Base-by-base conservation (phyloP, 1,140 invertebrate genomes). In the Anoplolepis gracilipes region DNA sequence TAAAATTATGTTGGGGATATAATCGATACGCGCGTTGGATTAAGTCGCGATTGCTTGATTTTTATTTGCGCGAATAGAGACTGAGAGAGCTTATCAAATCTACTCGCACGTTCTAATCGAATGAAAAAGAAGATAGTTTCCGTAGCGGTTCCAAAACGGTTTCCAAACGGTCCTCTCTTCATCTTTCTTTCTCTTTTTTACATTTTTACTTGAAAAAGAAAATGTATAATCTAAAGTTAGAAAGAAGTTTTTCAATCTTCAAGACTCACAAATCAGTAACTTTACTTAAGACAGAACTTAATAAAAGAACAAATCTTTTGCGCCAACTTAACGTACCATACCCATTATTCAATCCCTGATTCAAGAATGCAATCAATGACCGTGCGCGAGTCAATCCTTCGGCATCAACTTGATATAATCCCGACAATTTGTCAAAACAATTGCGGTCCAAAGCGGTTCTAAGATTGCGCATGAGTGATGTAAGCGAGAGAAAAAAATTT, bases 161-260 rank as follows among this genome's bases (percentile, higher is more conserved):
- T n/a, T n/a, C n/a, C n/a, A n/a, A n/a, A n/a, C n/a, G n/a, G n/a
- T n/a, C n/a, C n/a, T 16, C 1, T 53, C 19, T 28, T n/a, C n/a
- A n/a, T 42, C 28, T 57, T 5, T 28, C 16, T n/a, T 8, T 69
- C 1, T 19, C 13, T 25, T 28, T n/a, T 28, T 39, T 61, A 61
- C 25, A 11, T 61, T 65, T 65, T 65, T 65, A 39, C 11, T 39
- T 22, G 33, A 33, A 39, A 65, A 22, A 65, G 11, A 65, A 49
- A 49, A 49, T 39, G 33, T 22, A 65, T 30, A 33, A 42, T 53
- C 28, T 42, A 72, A 53, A 53, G 13, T 36, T 76, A 13, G 19
- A 77, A 46, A 33, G 8, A 49, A 62, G 30, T 77, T 64, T 77
- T 42, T 64, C n/a, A 73, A 77, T 75, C 16, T 75, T 75, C 33